Percentiles rank a stretch among this genome's conserved stretches.
Evolutionary conservation across 2,113 vertebrate species (phyloP).

Genomic region (Proterorhinus semilunaris): DNA sequence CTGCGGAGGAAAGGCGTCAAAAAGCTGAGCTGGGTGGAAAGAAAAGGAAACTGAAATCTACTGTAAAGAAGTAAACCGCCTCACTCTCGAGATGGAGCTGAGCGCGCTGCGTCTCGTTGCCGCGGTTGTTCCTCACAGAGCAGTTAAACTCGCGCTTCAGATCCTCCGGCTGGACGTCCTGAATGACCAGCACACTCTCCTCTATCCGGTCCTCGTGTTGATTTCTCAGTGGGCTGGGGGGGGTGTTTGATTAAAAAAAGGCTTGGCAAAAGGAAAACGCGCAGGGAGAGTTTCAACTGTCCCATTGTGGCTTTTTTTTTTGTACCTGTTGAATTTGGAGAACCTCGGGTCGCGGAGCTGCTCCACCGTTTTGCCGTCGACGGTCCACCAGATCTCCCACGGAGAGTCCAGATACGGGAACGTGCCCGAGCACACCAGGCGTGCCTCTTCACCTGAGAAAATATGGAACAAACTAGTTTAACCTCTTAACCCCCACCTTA

Average conservation of each 20-base stretch:
- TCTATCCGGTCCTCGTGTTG: slow-evolving; percentile 12
- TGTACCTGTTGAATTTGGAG: slow-evolving; percentile 48
- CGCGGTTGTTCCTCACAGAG: slow-evolving; percentile 38
- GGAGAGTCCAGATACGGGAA: slow-evolving; percentile 73
- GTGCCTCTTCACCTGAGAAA: slow-evolving; percentile 44
- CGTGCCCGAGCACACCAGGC: slow-evolving; percentile 72
- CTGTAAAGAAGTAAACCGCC: not conserved
- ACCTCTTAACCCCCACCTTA: not conserved
- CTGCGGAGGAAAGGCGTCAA: slow-evolving; percentile 35
- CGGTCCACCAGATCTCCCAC: slow-evolving; percentile 87
- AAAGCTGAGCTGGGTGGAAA: not conserved
- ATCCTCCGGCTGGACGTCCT: slow-evolving; percentile 45
- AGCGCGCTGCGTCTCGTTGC: slow-evolving; percentile 27
- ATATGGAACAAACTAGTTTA: not conserved
- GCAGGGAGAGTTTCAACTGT: not conserved
- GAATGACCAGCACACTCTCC: slow-evolving; percentile 46
- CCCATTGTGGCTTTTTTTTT: not conserved
- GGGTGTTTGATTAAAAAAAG: not conserved
- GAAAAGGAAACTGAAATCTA: not conserved
- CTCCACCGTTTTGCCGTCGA: slow-evolving; percentile 83
- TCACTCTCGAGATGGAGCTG: slow-evolving; percentile 52
- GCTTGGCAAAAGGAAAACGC: not conserved
- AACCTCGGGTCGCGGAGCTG: slow-evolving; percentile 68
- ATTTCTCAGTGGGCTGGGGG: not conserved
- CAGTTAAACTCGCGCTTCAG: slow-evolving; percentile 47